These are phyloP conservation scores for Harpalus rubripes DNA, from an alignment of 2,888 invertebrate species.

Conservation along the genomic window DNA sequence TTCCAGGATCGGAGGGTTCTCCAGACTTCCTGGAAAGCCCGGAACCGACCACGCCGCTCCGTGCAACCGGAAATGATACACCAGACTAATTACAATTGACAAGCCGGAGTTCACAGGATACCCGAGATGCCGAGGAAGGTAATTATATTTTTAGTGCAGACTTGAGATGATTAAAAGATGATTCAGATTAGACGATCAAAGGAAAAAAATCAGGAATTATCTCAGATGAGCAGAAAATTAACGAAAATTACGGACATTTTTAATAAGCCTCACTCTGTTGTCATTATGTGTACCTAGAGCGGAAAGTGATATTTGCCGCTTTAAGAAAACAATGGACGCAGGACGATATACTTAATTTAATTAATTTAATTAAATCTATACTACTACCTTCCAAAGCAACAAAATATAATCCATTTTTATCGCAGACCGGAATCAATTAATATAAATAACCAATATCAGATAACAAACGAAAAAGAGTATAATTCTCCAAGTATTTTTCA, in stretches of 20 bases:
- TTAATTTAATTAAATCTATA: no score
- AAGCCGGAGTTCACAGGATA: conserved; percentile 9
- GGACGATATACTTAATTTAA: no score
- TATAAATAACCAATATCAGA: no score
- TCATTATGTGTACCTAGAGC: no score
- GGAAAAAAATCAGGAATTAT: neutral
- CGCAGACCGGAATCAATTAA: no score
- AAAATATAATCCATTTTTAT: no score
- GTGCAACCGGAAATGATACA: conserved; percentile 53
- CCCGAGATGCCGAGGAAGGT: neutral
- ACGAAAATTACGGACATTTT: neutral
- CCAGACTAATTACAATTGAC: conserved; percentile 52
- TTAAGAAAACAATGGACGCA: no score
- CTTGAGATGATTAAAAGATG: conserved; percentile 3
- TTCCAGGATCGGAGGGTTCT: conserved; percentile 31
- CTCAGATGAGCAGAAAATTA: neutral
- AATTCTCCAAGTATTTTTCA: no score
- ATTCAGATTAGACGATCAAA: neutral
- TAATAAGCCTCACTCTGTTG: neutral
- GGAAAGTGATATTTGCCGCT: no score
- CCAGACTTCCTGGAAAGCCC: conserved; percentile 25
- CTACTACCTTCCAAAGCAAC: no score
- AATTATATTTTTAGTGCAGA: neutral
- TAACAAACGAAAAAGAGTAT: no score
- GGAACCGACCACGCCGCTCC: conserved; percentile 24